Percentiles rank a stretch among this genome's conserved stretches.
These are phyloP conservation scores for Ailuropoda melanoleuca DNA, from an alignment of 2,113 vertebrate genomes.

Conservation along the genomic window DNA sequence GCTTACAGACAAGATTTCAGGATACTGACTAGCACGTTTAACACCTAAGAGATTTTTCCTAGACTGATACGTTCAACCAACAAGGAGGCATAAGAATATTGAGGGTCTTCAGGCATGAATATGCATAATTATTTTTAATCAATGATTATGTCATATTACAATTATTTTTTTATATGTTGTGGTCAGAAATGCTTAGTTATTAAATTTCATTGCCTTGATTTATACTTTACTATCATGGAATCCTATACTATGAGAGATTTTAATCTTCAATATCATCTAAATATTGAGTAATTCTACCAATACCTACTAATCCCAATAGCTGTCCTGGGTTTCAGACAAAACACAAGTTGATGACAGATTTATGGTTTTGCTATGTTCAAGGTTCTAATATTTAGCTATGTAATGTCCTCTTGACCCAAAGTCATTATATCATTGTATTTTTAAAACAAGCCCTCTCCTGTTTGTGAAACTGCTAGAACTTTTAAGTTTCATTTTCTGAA, in stretches of 20 bases:
- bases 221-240: conserved; percentile 38
- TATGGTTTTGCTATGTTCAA: conserved; percentile 41
- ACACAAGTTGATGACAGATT: neutral
- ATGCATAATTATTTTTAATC: conserved; percentile 39
- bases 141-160: neutral
- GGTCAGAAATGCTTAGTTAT: conserved; percentile 47
- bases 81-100: neutral
- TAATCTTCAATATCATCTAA: conserved; percentile 38
- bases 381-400: conserved; percentile 23
- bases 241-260: neutral
- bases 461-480: conserved; percentile 21
- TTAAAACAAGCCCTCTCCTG: neutral
- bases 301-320: neutral
- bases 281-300: conserved; percentile 10
- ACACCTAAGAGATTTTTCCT: conserved; percentile 17
- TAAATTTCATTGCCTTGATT: conserved; percentile 23
- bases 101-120: conserved; percentile 44
- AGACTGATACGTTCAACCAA: neutral
- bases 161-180: conserved; percentile 40
- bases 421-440: neutral
- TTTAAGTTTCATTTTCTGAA: conserved; percentile 34
- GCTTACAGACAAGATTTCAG: neutral
- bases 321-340: neutral
- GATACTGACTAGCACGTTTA: conserved; percentile 1
- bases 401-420: conserved; percentile 16